A percentile compares a stretch with the other conserved stretches of the same genome.
Evolutionary conservation across 1,140 invertebrate species (phyloP).

Genomic region (Rhopalosiphum maidis): DNA sequence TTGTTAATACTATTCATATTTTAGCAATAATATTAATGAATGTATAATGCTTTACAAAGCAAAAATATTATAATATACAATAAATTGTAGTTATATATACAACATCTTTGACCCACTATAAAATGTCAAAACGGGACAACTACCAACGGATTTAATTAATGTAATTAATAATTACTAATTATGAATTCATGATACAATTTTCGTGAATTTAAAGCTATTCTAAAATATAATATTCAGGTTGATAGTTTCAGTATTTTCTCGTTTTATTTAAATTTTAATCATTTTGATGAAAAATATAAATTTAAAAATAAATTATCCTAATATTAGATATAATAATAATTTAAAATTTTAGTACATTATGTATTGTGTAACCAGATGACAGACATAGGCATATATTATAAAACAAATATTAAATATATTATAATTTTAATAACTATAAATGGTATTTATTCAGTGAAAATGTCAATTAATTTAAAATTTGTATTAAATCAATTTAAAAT

Average conservation of each 20-base stretch:
- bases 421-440: background rate
- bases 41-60: background rate
- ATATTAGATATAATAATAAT: background rate
- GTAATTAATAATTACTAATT: background rate
- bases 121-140: too few relatives aligned
- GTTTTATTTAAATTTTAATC: background rate
- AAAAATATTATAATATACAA: background rate
- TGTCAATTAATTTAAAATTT: background rate
- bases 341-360: background rate
- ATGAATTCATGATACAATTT: too few relatives aligned
- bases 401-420: background rate
- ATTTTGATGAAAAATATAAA: background rate
- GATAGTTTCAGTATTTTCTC: too few relatives aligned
- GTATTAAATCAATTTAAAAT: background rate
- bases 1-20: too few relatives aligned
- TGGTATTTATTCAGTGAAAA: background rate
- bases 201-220: too few relatives aligned
- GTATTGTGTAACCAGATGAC: background rate
- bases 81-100: background rate
- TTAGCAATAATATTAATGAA: background rate
- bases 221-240: too few relatives aligned
- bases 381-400: background rate
- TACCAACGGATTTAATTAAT: background rate
- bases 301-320: background rate
- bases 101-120: too few relatives aligned